phyloP scores from a whole-genome alignment of 2,888 invertebrate genomes.

The Cloeon dipterum region DNA sequence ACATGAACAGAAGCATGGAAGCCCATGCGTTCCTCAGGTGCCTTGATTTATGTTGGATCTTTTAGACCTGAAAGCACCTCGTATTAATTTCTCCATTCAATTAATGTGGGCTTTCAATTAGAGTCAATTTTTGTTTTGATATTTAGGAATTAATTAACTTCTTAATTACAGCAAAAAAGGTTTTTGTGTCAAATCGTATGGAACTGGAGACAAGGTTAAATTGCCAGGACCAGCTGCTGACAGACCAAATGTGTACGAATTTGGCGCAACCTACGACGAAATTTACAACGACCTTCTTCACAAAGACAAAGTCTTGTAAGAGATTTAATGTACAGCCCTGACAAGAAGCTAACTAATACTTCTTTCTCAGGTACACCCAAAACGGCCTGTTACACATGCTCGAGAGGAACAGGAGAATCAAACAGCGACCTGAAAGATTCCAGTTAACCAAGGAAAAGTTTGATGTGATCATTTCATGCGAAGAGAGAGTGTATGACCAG shows the following conservation, averaged over 20 bases:
- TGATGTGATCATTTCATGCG: slow-evolving; percentile 90
- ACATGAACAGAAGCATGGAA: slow-evolving; percentile 99
- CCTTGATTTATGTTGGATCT: slow-evolving; percentile 4
- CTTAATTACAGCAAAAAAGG: slow-evolving; percentile 81
- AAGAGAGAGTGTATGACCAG: slow-evolving; percentile 97
- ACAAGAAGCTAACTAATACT: background rate
- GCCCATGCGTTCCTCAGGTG: slow-evolving; percentile 83
- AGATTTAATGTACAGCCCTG: too few relatives aligned
- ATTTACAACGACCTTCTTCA: slow-evolving; percentile 79
- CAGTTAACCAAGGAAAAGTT: slow-evolving; percentile 74
- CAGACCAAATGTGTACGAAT: slow-evolving; percentile 91
- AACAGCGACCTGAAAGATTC: slow-evolving; percentile 82
- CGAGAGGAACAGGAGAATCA: slow-evolving; percentile 89
- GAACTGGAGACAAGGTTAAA: slow-evolving; percentile 88
- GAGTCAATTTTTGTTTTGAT: too few relatives aligned
- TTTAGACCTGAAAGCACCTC: background rate
- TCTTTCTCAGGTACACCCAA: slow-evolving; percentile 66
- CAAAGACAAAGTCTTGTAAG: slow-evolving; percentile 82
- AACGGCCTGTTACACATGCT: slow-evolving; percentile 96
- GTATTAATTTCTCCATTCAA: too few relatives aligned
- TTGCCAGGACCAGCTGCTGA: slow-evolving; percentile 86
- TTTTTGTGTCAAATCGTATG: slow-evolving; percentile 82
- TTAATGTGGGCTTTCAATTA: too few relatives aligned
- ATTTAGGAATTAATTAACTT: too few relatives aligned
- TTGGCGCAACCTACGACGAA: slow-evolving; percentile 83